Evolutionary conservation across 2,113 vertebrate species (phyloP).

Genomic region (Apodemus speciosus): DNA sequence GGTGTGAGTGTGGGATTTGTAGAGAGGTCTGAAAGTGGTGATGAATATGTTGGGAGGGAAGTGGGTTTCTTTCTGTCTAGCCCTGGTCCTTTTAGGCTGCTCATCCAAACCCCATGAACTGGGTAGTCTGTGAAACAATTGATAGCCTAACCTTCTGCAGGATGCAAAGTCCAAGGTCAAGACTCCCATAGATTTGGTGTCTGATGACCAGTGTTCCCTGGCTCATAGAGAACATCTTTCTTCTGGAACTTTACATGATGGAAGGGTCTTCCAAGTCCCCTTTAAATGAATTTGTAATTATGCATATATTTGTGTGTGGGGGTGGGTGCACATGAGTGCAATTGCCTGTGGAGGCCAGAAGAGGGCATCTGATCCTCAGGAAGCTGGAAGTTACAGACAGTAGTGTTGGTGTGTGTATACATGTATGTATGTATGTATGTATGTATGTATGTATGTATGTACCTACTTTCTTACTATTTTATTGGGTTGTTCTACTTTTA

Average conservation of each 20-base stretch:
- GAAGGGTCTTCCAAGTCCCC: background rate
- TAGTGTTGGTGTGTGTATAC: no score
- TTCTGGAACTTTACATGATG: no score
- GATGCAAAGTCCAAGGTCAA: background rate
- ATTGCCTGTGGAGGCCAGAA: background rate
- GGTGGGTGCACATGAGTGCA: background rate
- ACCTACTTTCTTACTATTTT: no score
- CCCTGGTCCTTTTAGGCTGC: background rate
- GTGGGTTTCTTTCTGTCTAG: background rate
- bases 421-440: no score
- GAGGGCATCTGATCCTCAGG: background rate
- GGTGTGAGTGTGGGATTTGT: no score
- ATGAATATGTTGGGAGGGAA: background rate
- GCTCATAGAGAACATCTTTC: background rate
- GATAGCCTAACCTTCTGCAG: background rate
- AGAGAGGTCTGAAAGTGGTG: background rate
- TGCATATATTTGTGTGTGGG: background rate
- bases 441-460: no score
- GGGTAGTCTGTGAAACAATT: background rate
- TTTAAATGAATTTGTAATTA: background rate
- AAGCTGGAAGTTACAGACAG: background rate
- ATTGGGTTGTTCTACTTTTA: no score
- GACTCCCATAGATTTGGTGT: background rate
- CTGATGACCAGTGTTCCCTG: background rate
- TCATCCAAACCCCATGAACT: background rate